phyloP scores from a whole-genome alignment of 2,113 vertebrate species.

The Cairina moschata region DNA sequence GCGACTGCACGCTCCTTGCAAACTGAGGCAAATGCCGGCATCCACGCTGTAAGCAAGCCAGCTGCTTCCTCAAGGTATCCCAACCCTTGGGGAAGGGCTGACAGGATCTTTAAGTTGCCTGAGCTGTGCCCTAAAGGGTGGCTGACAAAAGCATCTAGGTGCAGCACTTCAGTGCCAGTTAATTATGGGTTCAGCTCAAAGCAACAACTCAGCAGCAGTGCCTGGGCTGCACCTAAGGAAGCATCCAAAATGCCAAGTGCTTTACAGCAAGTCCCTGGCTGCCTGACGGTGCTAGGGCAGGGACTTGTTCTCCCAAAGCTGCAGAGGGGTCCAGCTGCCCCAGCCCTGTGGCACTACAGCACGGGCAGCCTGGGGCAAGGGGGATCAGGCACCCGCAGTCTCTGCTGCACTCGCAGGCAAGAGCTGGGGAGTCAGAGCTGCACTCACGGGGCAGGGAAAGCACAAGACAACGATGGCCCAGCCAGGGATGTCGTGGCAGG shows the following conservation, averaged over 20 bases:
- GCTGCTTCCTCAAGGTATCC: neutral
- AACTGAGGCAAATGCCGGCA: neutral
- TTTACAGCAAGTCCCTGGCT: neutral
- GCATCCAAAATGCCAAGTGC: neutral
- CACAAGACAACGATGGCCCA: neutral
- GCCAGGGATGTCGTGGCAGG: neutral
- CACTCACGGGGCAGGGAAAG: accelerated
- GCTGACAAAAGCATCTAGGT: neutral
- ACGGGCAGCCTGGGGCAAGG: neutral
- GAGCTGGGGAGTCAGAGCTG: neutral
- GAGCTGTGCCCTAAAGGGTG: neutral
- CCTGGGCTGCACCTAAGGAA: neutral
- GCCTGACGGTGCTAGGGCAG: neutral
- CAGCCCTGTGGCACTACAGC: neutral
- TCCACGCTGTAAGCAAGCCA: neutral
- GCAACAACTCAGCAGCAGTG: accelerated
- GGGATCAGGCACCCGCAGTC: neutral
- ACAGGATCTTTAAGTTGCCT: neutral
- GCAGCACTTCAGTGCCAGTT: accelerated
- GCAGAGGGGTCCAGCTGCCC: neutral
- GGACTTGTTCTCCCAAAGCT: neutral
- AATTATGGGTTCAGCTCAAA: neutral
- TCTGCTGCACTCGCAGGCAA: neutral
- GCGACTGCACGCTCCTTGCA: accelerated
- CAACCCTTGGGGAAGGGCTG: neutral